Conservation (phyloP, 2,113 vertebrate species). For the Myodes glareolus region DNA sequence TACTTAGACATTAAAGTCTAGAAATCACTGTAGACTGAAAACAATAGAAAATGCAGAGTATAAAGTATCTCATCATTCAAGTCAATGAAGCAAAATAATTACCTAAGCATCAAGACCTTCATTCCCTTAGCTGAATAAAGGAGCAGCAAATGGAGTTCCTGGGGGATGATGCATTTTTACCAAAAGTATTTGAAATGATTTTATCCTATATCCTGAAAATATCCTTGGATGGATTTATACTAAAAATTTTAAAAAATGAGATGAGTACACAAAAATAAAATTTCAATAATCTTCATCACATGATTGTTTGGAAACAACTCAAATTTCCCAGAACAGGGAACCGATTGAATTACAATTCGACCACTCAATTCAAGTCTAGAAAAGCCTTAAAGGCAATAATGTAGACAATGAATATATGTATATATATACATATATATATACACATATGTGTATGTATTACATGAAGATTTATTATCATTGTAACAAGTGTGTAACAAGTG, state of each 20-base stretch:
- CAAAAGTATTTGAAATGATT: conserved; percentile 10
- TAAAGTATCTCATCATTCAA: background rate
- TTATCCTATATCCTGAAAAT: background rate
- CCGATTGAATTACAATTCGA: background rate
- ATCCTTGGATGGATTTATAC: background rate
- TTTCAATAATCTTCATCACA: background rate
- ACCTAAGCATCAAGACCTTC: background rate
- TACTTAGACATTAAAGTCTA: background rate
- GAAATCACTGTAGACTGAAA: background rate
- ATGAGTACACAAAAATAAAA: background rate
- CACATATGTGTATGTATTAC: background rate
- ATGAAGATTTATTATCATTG: background rate
- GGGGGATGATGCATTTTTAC: background rate
- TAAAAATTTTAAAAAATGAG: background rate
- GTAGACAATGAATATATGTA: background rate
- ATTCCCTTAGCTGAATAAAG: background rate
- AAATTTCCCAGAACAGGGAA: conserved; percentile 36
- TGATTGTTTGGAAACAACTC: background rate
- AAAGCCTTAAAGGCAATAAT: background rate
- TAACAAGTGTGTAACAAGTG: background rate
- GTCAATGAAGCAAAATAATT: conserved; percentile 1
- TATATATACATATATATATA: too few species aligned
- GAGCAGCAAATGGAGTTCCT: background rate
- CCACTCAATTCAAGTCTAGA: background rate
- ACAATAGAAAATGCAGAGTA: background rate